These are phyloP conservation scores for Lanius ludovicianus DNA, from an alignment of 2,113 vertebrate genomes.

Conservation along the genomic window DNA sequence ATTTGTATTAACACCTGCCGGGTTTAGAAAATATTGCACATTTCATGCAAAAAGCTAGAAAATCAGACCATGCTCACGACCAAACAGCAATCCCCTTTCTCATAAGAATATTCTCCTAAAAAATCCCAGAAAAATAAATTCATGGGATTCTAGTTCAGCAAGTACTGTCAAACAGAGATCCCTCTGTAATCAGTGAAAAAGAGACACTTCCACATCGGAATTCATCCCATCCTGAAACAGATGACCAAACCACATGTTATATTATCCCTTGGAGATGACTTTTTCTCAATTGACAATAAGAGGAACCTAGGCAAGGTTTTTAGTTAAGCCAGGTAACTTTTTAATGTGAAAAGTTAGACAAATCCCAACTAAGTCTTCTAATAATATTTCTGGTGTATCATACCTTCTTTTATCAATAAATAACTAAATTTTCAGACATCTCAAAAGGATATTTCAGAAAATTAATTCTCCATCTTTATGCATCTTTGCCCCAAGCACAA, in stretches of 20 bases:
- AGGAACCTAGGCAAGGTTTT: neutral
- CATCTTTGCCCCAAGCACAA: neutral
- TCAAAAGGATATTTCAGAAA: neutral
- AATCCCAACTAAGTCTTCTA: neutral
- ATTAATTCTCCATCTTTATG: neutral
- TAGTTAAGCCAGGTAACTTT: neutral
- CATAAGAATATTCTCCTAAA: neutral
- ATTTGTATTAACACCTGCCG: neutral
- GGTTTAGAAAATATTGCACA: neutral
- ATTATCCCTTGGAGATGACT: neutral
- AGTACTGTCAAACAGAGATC: neutral
- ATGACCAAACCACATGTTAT: neutral
- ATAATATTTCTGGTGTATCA: neutral
- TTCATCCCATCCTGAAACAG: neutral
- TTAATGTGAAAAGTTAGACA: neutral
- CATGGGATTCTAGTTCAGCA: neutral
- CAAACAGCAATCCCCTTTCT: neutral
- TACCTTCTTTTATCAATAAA: neutral
- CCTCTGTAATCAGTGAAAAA: neutral
- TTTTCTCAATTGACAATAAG: neutral
- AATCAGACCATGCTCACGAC: neutral
- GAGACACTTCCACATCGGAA: neutral
- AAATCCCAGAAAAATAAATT: rapidly evolving
- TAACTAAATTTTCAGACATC: neutral
- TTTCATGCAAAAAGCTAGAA: neutral